Evolutionary conservation across 2,888 invertebrate genomes (phyloP).

Genomic region (Drosophila paucipuncta): DNA sequence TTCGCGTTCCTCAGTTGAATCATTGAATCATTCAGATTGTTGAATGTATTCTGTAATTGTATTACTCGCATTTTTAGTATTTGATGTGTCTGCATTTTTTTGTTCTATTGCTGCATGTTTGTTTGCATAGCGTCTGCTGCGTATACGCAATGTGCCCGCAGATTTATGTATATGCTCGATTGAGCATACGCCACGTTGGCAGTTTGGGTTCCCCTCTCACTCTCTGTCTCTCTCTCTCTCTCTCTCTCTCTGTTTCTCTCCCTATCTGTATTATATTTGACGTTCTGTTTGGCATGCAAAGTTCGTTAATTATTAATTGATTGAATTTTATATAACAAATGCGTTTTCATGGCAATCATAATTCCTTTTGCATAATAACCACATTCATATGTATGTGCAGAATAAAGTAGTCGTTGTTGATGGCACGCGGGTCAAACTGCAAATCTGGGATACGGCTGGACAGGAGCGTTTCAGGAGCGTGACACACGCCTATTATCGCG

Average conservation of each 20-base stretch:
- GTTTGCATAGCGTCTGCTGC: slow-evolving; percentile 26
- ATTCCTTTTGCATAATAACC: slow-evolving; percentile 1
- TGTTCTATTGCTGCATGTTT: slow-evolving; percentile 1
- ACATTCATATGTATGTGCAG: slow-evolving; percentile 84
- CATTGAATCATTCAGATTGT: slow-evolving; percentile 29
- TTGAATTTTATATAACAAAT: slow-evolving; percentile 62
- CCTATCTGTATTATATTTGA: slow-evolving; percentile 8
- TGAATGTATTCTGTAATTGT: slow-evolving; percentile 41
- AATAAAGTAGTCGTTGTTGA: slow-evolving; percentile 94
- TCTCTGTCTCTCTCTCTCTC: not conserved
- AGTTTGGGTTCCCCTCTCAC: not conserved
- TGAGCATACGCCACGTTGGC: slow-evolving; percentile 42
- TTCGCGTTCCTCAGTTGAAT: not conserved
- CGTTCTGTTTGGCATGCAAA: slow-evolving; percentile 60
- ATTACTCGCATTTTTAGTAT: slow-evolving; percentile 9
- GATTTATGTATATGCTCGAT: slow-evolving; percentile 3
- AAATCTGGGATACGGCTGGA: slow-evolving; percentile 98
- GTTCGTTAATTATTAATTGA: slow-evolving; percentile 54
- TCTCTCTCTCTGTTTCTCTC: not conserved
- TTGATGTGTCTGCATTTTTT: slow-evolving; percentile 24
- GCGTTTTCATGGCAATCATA: slow-evolving; percentile 39
- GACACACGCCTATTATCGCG: slow-evolving; percentile 97
- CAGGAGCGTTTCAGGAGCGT: slow-evolving; percentile 97
- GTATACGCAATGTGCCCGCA: slow-evolving; percentile 44
- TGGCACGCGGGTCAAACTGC: slow-evolving; percentile 95